A percentile compares a stretch with the other conserved stretches of the same genome.
phyloP scores from a whole-genome alignment of 2,888 invertebrate genomes.

The Tillus elongatus region DNA sequence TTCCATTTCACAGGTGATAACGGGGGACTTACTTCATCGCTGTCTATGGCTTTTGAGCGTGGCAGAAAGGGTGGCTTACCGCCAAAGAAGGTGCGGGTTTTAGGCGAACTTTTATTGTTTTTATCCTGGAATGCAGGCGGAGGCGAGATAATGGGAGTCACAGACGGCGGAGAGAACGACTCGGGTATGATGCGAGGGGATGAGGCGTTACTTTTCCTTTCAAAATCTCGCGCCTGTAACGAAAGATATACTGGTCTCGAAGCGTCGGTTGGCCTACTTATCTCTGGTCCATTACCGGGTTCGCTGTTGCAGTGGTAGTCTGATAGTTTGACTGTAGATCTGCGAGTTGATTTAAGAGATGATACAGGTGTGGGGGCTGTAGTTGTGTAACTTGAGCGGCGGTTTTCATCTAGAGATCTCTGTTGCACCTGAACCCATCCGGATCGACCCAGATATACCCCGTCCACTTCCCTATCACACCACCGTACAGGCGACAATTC shows the following conservation, averaged over 20 bases:
- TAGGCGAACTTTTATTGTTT: slow-evolving; percentile 28
- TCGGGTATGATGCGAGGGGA: slow-evolving; percentile 38
- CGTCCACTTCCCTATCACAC: slow-evolving; percentile 52
- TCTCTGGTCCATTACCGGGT: slow-evolving; percentile 25
- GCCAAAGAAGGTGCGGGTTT: slow-evolving; percentile 38
- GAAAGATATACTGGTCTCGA: slow-evolving; percentile 38
- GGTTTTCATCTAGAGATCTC: slow-evolving; percentile 46
- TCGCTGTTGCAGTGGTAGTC: slow-evolving; percentile 46
- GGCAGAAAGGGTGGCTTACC: slow-evolving; percentile 46
- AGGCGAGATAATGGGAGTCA: slow-evolving; percentile 61
- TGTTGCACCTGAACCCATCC: slow-evolving; percentile 52
- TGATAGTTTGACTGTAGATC: slow-evolving; percentile 44
- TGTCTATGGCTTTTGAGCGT: slow-evolving; percentile 47
- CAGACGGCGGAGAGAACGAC: slow-evolving; percentile 51
- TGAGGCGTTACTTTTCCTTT: slow-evolving; percentile 35
- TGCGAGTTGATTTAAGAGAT: slow-evolving; percentile 38
- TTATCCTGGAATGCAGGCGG: slow-evolving; percentile 60
- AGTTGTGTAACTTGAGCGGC: slow-evolving; percentile 33
- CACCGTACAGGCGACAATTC: slow-evolving; percentile 51
- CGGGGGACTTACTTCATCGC: slow-evolving; percentile 47
- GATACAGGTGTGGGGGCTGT: slow-evolving; percentile 25
- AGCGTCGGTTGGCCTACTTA: slow-evolving; percentile 17
- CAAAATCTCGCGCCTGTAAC: slow-evolving; percentile 35
- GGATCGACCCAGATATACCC: slow-evolving; percentile 49
- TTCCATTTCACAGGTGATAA: slow-evolving; percentile 42